phyloP scores from a whole-genome alignment of 2,888 invertebrate genomes.

The Tridacna crocea region DNA sequence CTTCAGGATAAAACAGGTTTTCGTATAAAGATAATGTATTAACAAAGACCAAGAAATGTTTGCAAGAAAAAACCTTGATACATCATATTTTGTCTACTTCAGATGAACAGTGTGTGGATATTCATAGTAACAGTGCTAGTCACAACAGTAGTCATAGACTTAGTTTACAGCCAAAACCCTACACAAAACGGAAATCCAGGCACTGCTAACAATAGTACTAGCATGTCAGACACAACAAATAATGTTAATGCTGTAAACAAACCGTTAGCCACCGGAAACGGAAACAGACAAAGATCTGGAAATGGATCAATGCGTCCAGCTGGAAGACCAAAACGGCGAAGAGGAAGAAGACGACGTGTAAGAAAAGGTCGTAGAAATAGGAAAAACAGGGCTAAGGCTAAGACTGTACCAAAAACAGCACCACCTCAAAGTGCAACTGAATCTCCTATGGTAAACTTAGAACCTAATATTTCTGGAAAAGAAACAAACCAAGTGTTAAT shows the following conservation, averaged over 20 bases:
- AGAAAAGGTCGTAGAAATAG: not conserved
- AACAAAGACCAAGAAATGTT: too few species aligned
- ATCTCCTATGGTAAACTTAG: too few species aligned
- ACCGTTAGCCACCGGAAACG: not conserved
- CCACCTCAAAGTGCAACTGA: not conserved
- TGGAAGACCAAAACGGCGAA: not conserved
- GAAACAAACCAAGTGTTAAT: not conserved
- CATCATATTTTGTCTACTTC: not conserved
- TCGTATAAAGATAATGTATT: too few species aligned
- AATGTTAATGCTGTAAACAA: slow-evolving; percentile 11
- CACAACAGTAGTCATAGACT: slow-evolving; percentile 8
- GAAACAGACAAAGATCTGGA: not conserved
- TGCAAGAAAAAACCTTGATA: too few species aligned
- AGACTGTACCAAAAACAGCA: not conserved
- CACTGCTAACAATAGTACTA: slow-evolving; percentile 8
- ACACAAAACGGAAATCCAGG: slow-evolving; percentile 25
- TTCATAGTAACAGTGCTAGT: not conserved
- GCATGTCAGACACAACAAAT: slow-evolving; percentile 10
- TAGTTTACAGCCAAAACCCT: not conserved
- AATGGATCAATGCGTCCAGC: not conserved
- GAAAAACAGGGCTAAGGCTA: not conserved
- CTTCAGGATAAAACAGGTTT: too few species aligned
- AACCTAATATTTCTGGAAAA: too few species aligned
- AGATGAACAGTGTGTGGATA: slow-evolving; percentile 3
- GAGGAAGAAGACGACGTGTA: not conserved